phyloP scores from a whole-genome alignment of 2,113 vertebrate genomes.

The Cisticola juncidis region DNA sequence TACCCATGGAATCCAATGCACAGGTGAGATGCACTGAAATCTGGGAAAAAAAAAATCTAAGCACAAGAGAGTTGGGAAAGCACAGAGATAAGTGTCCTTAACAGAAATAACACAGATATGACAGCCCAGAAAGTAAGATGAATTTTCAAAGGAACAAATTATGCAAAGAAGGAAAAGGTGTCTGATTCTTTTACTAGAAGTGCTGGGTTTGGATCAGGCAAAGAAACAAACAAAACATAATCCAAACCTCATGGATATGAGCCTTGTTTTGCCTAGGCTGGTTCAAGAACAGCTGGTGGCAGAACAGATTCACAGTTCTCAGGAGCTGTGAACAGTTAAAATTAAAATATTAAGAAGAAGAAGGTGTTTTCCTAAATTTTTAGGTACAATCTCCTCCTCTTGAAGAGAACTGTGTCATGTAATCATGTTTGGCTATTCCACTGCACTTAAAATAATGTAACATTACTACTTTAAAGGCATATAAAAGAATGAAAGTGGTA shows the following conservation, averaged over 20 bases:
- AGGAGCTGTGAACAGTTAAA: background rate
- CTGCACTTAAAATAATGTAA: background rate
- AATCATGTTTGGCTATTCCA: background rate
- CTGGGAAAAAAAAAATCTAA: background rate
- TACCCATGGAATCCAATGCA: background rate
- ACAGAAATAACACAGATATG: background rate
- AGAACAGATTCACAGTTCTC: background rate
- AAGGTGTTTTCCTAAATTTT: background rate
- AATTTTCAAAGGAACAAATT: background rate
- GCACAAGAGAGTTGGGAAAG: background rate
- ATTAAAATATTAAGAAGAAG: background rate
- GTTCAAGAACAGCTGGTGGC: background rate
- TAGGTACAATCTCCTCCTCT: background rate
- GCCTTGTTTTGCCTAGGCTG: background rate
- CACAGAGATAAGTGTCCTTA: background rate
- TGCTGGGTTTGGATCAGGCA: background rate
- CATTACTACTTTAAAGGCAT: background rate
- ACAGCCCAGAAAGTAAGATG: background rate
- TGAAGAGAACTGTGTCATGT: background rate
- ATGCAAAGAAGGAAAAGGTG: background rate
- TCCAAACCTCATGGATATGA: background rate
- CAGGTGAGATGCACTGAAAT: background rate
- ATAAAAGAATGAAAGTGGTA: background rate
- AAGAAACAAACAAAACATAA: background rate
- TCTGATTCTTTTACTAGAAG: background rate